phyloP scores from a whole-genome alignment of 30 jellyfish, hydroid and myxozoan genomes.

The Chironex yamaguchii region DNA sequence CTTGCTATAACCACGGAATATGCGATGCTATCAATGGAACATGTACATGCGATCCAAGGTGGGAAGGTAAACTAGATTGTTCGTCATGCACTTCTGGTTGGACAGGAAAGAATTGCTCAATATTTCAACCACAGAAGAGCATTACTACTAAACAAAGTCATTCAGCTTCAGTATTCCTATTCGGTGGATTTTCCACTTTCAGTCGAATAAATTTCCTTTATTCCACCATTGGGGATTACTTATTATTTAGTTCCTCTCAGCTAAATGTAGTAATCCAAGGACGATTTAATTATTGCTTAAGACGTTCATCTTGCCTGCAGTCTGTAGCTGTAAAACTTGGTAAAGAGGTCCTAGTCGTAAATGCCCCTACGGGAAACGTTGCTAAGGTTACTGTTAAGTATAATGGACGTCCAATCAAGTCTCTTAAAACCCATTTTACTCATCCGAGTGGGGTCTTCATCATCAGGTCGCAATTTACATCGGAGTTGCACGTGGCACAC shows the following conservation, averaged over 20 bases:
- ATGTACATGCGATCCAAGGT: slow-evolving; percentile 70
- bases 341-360: neutral
- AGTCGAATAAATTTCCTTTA: slow-evolving; percentile 39
- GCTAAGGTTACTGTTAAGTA: neutral
- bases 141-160: neutral
- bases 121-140: neutral
- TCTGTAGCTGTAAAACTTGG: slow-evolving; percentile 18
- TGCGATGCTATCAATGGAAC: slow-evolving; percentile 46
- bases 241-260: neutral
- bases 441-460: neutral
- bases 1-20: slow-evolving; percentile 55
- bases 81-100: slow-evolving; percentile 40
- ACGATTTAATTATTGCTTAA: slow-evolving; percentile 8
- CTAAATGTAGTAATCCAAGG: slow-evolving; percentile 18
- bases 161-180: slow-evolving; percentile 48
- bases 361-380: slow-evolving; percentile 24
- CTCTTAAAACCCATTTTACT: neutral
- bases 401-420: slow-evolving; percentile 11
- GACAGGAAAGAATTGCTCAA: slow-evolving; percentile 69
- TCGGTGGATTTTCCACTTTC: slow-evolving; percentile 36
- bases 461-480: slow-evolving; percentile 11
- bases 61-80: slow-evolving; percentile 61
- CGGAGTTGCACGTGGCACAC: neutral
- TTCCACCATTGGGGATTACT: slow-evolving; percentile 4
- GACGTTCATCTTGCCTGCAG: slow-evolving; percentile 37